phyloP scores from a whole-genome alignment of 2,797 vertebrate genomes.

The Crocodylus rhombifer region DNA sequence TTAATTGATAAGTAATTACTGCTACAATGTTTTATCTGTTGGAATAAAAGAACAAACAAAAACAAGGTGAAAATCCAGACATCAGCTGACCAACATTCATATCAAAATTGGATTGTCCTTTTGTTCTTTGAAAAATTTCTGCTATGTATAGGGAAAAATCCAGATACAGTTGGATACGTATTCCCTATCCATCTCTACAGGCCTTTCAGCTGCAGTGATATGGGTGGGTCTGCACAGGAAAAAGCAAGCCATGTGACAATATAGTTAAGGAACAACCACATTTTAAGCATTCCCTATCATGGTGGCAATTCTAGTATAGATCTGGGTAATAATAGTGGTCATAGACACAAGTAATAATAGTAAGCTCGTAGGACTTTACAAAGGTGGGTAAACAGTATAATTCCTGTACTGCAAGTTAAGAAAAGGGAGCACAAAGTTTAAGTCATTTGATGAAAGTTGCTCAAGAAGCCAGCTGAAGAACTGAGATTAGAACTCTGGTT shows the following conservation, averaged over 20 bases:
- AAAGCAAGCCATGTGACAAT: neutral
- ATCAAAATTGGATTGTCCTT: neutral
- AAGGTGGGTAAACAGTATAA: rapidly evolving
- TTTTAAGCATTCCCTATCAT: neutral
- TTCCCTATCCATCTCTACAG: neutral
- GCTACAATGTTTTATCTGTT: neutral
- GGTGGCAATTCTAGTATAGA: neutral
- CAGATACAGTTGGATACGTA: neutral
- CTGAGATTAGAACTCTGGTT: neutral
- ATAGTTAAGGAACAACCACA: neutral
- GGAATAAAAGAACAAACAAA: neutral
- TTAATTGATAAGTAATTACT: neutral
- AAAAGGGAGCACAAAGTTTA: neutral
- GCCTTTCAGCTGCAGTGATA: neutral
- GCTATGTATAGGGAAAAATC: neutral
- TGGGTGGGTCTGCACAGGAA: neutral
- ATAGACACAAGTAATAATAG: rapidly evolving
- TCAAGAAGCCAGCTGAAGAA: neutral
- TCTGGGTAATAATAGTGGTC: neutral
- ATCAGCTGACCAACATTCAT: neutral
- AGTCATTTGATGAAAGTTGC: neutral
- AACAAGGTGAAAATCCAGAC: neutral
- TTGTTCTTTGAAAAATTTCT: neutral
- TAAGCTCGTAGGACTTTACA: neutral
- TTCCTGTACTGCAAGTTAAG: neutral